Percentiles rank a stretch among this genome's conserved stretches.
Conservation (phyloP, 2,888 invertebrate genomes). For the Pristionchus mayeri region DNA sequence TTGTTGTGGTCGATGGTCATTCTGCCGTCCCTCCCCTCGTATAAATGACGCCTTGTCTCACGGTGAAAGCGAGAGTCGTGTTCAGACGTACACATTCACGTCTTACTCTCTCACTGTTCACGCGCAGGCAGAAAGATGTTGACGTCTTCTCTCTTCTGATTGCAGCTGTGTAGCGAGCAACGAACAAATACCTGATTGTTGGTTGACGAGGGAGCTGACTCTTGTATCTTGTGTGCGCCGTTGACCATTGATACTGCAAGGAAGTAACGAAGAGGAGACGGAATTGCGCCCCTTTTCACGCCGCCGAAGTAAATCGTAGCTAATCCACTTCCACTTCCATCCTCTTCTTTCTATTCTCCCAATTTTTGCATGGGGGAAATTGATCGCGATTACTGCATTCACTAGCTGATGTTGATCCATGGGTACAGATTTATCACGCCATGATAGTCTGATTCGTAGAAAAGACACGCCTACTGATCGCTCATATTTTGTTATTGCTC, state of each 20-base stretch:
- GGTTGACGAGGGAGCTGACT: slow-evolving; percentile 3
- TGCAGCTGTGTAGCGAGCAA: neutral
- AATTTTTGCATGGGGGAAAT: too few relatives aligned
- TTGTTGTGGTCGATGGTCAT: slow-evolving; percentile 3
- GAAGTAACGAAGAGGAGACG: neutral
- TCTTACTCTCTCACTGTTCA: neutral
- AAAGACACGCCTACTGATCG: too few relatives aligned
- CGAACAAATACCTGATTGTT: slow-evolving; percentile 26
- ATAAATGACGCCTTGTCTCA: too few relatives aligned
- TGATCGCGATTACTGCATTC: neutral
- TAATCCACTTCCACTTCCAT: neutral
- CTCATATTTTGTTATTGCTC: too few relatives aligned
- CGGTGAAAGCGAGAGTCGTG: too few relatives aligned
- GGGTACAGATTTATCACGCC: too few relatives aligned
- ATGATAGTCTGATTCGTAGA: too few relatives aligned
- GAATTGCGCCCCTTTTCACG: neutral
- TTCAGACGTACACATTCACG: neutral
- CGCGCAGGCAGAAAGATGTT: neutral
- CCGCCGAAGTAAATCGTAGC: neutral
- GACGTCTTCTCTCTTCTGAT: neutral
- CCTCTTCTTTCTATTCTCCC: neutral
- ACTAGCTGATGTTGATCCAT: too few relatives aligned
- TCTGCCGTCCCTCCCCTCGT: too few relatives aligned
- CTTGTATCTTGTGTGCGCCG: neutral
- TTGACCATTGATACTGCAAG: neutral